A percentile compares a stretch with the other conserved stretches of the same genome.
Conservation (phyloP, 2,888 invertebrate genomes). For the Sphecodes monilicornis region DNA sequence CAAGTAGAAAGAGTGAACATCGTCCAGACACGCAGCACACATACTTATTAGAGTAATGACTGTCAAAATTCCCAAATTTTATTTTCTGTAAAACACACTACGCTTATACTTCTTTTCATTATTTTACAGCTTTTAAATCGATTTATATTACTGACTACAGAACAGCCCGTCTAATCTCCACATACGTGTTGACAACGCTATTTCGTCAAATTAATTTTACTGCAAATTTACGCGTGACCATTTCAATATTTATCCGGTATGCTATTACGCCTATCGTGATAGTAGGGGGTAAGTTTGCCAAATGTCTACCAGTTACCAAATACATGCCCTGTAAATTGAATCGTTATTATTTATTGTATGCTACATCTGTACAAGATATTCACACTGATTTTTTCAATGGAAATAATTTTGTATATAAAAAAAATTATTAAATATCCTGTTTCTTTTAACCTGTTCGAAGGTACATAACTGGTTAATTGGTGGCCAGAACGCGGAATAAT, state of each 20-base stretch:
- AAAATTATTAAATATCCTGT: not conserved
- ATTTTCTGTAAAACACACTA: not conserved
- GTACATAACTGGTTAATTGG: not conserved
- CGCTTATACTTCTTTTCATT: not conserved
- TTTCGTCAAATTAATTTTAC: not conserved
- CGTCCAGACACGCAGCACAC: not conserved
- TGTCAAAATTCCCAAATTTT: not conserved
- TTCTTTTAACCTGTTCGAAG: not conserved
- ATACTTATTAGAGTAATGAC: not conserved
- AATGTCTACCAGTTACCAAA: not conserved
- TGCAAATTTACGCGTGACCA: not conserved
- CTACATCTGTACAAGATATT: too few relatives aligned
- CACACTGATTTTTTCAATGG: too few relatives aligned
- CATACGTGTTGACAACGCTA: not conserved
- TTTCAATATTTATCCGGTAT: not conserved
- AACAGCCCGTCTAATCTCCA: not conserved
- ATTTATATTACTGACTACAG: not conserved
- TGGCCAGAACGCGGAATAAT: not conserved
- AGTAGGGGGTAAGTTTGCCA: slow-evolving; percentile 1
- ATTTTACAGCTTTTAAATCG: not conserved
- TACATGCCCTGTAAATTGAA: not conserved
- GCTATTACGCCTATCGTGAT: not conserved
- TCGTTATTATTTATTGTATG: not conserved
- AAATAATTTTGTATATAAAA: too few relatives aligned
- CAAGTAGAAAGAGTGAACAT: not conserved